Evolutionary conservation across 2,888 invertebrate species (phyloP).

Genomic region (Axea sp.): DNA sequence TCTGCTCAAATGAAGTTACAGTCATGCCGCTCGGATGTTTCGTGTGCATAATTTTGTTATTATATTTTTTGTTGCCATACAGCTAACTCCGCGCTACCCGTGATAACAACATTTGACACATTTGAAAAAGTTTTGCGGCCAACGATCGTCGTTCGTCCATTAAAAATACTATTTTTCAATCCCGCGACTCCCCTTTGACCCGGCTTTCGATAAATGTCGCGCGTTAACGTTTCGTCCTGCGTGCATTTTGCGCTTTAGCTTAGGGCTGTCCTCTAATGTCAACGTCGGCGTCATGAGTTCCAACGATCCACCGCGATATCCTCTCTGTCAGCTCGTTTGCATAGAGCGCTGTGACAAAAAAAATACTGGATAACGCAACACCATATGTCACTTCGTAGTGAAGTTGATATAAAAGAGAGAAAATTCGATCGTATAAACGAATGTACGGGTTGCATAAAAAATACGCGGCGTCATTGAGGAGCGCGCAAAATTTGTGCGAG

Average conservation of each 20-base stretch:
- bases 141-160: conserved; percentile 6
- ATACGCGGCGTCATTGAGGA: too few species aligned
- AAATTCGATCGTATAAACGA: conserved; percentile 34
- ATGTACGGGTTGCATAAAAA: conserved; percentile 25
- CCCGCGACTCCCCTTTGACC: conserved; percentile 1
- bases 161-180: conserved; percentile 12
- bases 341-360: conserved; percentile 12
- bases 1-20: conserved; percentile 23
- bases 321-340: conserved; percentile 49
- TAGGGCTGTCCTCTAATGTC: background rate
- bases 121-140: background rate
- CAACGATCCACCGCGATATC: conserved; percentile 34
- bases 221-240: conserved; percentile 9
- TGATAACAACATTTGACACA: conserved; percentile 8
- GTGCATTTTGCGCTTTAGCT: background rate
- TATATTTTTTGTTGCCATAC: background rate
- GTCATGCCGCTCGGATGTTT: conserved; percentile 14
- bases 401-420: conserved; percentile 29
- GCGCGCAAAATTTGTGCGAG: too few species aligned
- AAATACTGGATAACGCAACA: conserved; percentile 55
- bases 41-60: conserved; percentile 21
- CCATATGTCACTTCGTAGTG: too few species aligned
- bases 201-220: conserved; percentile 28
- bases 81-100: background rate
- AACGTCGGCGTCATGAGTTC: conserved; percentile 16